phyloP scores from a whole-genome alignment of 2,888 invertebrate species.

The Cylindroiulus punctatus region DNA sequence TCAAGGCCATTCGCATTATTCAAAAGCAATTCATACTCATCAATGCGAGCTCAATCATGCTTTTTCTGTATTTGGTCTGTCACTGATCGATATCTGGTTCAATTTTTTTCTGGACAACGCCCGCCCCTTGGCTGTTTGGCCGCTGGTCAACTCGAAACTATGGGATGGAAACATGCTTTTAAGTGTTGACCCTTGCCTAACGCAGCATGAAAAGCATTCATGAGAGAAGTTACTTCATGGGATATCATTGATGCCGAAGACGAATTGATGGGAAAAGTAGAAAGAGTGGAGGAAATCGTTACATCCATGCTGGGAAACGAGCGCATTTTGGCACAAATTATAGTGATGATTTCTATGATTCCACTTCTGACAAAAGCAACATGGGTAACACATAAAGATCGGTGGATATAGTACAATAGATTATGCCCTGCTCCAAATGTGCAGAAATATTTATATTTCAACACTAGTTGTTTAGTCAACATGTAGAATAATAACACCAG shows the following conservation, averaged over 20 bases:
- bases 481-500: no score
- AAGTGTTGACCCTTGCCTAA: conserved; percentile 42
- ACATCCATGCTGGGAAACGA: not conserved
- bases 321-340: not conserved
- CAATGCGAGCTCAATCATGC: not conserved
- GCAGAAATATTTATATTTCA: no score
- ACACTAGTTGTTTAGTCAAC: no score
- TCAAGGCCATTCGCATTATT: not conserved
- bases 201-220: conserved; percentile 40
- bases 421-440: no score
- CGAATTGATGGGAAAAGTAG: not conserved
- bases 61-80: not conserved
- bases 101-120: not conserved
- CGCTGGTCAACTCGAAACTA: conserved; percentile 1
- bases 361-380: not conserved
- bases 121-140: not conserved
- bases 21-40: not conserved
- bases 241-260: not conserved
- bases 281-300: not conserved
- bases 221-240: not conserved
- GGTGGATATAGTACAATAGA: no score
- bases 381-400: not conserved
- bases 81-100: not conserved
- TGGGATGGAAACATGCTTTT: not conserved
- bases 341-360: not conserved